These are phyloP conservation scores for Crocidura indochinensis DNA, from an alignment of 2,797 vertebrate genomes.

Conservation along the genomic window DNA sequence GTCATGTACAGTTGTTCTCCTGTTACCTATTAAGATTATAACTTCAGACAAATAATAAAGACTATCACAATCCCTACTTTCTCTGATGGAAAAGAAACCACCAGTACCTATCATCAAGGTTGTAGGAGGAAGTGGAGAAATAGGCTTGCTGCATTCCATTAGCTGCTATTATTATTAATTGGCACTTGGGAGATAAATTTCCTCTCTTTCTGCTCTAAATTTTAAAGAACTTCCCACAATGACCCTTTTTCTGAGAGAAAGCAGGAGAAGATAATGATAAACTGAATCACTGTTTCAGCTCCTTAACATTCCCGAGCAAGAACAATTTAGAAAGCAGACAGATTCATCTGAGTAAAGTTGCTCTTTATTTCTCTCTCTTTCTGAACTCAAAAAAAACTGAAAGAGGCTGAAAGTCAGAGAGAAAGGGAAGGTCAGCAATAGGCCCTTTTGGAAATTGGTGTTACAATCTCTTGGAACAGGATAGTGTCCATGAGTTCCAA, in stretches of 20 bases:
- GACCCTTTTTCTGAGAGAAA: background rate
- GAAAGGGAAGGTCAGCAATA: conserved; percentile 3
- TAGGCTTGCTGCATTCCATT: background rate
- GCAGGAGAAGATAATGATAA: background rate
- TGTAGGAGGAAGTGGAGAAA: conserved; percentile 7
- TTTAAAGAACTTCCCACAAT: background rate
- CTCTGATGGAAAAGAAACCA: background rate
- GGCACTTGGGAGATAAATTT: background rate
- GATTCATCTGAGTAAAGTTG: background rate
- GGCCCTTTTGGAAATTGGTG: conserved; percentile 1
- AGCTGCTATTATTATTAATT: conserved; percentile 11
- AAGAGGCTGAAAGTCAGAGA: conserved; percentile 15
- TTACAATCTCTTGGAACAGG: background rate
- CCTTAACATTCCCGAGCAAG: background rate
- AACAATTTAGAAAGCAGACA: conserved; percentile 64
- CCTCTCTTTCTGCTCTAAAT: background rate
- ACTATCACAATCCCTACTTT: background rate
- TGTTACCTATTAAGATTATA: background rate
- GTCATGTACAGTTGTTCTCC: background rate
- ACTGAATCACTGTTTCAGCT: background rate
- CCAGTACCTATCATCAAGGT: background rate
- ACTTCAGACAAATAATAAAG: background rate
- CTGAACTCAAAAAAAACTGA: background rate
- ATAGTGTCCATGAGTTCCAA: background rate
- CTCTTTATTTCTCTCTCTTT: conserved; percentile 42